Conservation (phyloP, 2,888 invertebrate species). For the Eustalomyia histrio region DNA sequence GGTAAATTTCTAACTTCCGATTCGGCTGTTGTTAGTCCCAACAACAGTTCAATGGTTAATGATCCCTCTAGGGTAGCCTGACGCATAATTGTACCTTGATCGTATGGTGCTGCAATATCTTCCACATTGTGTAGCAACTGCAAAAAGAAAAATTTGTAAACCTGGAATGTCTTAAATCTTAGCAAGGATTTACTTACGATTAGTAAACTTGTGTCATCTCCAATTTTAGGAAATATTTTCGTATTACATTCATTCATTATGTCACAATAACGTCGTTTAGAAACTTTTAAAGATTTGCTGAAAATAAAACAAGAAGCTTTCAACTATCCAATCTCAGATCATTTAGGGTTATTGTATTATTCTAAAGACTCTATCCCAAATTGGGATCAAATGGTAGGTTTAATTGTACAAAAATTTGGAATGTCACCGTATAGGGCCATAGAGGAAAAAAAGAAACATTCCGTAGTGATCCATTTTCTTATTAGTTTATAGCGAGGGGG, state of each 20-base stretch:
- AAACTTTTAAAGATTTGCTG: conserved; percentile 64
- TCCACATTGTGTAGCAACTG: conserved; percentile 74
- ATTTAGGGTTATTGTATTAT: no score
- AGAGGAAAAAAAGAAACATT: no score
- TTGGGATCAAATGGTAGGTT: no score
- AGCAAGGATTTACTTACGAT: conserved; percentile 44
- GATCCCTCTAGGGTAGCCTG: conserved; percentile 65
- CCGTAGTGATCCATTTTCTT: no score
- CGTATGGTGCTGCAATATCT: conserved; percentile 71
- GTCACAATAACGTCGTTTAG: conserved; percentile 64
- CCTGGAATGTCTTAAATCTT: background rate
- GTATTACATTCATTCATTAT: conserved; percentile 70
- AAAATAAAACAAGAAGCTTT: background rate
- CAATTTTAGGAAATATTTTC: conserved; percentile 64
- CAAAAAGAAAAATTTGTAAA: background rate
- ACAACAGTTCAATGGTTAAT: conserved; percentile 68
- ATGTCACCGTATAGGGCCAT: no score
- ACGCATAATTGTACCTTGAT: conserved; percentile 67
- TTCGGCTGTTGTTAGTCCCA: conserved; percentile 71
- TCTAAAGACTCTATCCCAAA: no score
- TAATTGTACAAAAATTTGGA: no score
- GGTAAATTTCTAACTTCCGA: conserved; percentile 73
- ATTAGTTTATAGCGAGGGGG: no score
- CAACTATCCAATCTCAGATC: no score
- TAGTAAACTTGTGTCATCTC: conserved; percentile 28